A percentile compares a stretch with the other conserved stretches of the same genome.
Evolutionary conservation across 2,888 invertebrate species (phyloP).

Genomic region (Xanthorhoe designata): DNA sequence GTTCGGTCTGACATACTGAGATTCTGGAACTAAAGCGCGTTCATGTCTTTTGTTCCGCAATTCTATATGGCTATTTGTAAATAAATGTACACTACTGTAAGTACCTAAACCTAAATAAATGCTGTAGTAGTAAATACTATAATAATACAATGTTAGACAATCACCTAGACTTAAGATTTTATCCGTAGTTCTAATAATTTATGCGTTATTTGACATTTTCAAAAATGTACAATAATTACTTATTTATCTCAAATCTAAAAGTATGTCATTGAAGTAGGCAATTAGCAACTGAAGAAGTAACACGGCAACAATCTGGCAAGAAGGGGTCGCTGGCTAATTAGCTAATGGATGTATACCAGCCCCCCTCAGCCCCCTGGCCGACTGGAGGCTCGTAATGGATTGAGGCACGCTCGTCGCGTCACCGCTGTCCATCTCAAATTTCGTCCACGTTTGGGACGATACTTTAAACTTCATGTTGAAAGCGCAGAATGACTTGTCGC

Average conservation of each 20-base stretch:
- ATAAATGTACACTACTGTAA: too few species aligned
- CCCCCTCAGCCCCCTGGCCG: slow-evolving; percentile 48
- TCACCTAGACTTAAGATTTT: neutral
- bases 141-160: neutral
- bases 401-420: slow-evolving; percentile 72
- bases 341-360: slow-evolving; percentile 70
- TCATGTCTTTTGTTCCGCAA: slow-evolving; percentile 35
- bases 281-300: slow-evolving; percentile 73
- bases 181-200: neutral
- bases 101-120: too few species aligned
- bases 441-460: slow-evolving; percentile 37
- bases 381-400: slow-evolving; percentile 70
- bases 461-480: slow-evolving; percentile 10
- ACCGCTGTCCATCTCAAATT: slow-evolving; percentile 69
- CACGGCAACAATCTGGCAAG: slow-evolving; percentile 77
- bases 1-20: slow-evolving; percentile 8
- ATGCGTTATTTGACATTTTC: neutral
- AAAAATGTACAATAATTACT: slow-evolving; percentile 27
- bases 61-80: slow-evolving; percentile 9
- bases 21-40: slow-evolving; percentile 30
- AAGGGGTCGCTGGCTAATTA: slow-evolving; percentile 79
- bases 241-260: slow-evolving; percentile 38
- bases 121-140: too few species aligned
- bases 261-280: slow-evolving; percentile 59
- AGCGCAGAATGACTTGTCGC: neutral